A percentile compares a stretch with the other conserved stretches of the same genome.
Conservation (phyloP, 2,888 invertebrate species). For the Geophilus truncorum region DNA sequence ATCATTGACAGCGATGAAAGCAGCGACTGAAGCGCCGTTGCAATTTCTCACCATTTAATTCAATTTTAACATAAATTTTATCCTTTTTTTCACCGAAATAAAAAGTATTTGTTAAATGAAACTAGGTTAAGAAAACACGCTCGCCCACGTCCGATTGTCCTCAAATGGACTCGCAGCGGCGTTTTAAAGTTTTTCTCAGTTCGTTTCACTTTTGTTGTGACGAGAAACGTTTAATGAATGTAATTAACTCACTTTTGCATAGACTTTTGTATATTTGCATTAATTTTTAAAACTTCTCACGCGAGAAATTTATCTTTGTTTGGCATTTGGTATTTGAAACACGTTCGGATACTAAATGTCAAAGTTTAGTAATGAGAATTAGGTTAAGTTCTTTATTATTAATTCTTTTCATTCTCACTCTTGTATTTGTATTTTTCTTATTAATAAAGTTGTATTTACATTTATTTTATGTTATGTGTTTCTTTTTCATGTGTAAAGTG, state of each 20-base stretch:
- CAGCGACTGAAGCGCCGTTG: neutral
- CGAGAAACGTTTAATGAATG: neutral
- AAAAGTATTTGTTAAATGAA: neutral
- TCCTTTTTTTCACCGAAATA: neutral
- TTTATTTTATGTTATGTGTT: no score
- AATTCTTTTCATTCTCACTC: no score
- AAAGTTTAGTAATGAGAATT: no score
- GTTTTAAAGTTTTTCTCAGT: no score
- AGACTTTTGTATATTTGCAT: neutral
- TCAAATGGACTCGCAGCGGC: no score
- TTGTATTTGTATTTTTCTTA: no score
- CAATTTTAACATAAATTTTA: neutral
- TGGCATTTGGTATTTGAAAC: no score
- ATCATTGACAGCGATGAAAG: slow-evolving; percentile 10
- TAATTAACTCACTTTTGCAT: no score
- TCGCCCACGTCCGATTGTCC: neutral
- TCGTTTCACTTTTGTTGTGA: neutral
- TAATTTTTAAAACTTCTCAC: neutral
- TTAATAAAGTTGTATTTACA: no score
- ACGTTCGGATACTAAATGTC: no score
- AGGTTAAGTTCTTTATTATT: no score
- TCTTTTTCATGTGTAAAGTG: neutral
- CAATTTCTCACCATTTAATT: neutral
- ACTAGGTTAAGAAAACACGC: slow-evolving; percentile 11
- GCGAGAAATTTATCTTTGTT: no score